Base-by-base conservation (phyloP, 2,888 invertebrate species). In the Drosophila peninsularis region DNA sequence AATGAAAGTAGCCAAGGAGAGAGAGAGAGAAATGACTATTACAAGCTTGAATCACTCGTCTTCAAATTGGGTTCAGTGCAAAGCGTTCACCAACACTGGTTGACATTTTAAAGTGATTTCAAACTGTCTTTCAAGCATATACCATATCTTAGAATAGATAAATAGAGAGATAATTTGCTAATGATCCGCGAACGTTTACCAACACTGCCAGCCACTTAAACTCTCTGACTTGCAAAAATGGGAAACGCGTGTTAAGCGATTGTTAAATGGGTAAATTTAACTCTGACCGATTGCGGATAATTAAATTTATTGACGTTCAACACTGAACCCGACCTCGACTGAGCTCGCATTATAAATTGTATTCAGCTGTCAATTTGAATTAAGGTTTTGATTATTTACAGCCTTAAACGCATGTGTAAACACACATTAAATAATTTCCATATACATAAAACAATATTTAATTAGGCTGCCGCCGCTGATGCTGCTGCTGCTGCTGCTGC, bases 301-400 rank as follows among this genome's bases (percentile, higher is more conserved):
- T 67, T 45, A 39, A 50, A 69, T 71, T 75, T 77, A 72, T 75
- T 61, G 62, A 49, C 45, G 55, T 62, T 77, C 44, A 72, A 75
- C 50, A 44, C 49, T 55, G 54, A 62, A 41, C 71, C 41, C 44
- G 13, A 57, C 24, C 62, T 47, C 50, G 52, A 57, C 69, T 57
- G 45, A 55, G 50, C 49, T 49, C 45, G 61, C 57, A 62, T 69
- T 61, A 74, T 78, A 74, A 78, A 78, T 78, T 69, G 44, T 27
- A 32, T 37, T 47, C 63, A 49, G 60, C 49, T 78, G 75, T 78
- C 75, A 78, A 78, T 74, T 78, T 74, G 58, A 78, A 74, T 75
- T 64, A 75, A 78, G 63, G 78, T 58, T 49, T 61, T 70, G 74
- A 69, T 75, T 75, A 78, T 75, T 78, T 78, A 75, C 74, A 37